phyloP scores from a whole-genome alignment of 2,888 invertebrate genomes.

The Drosophila colorata region DNA sequence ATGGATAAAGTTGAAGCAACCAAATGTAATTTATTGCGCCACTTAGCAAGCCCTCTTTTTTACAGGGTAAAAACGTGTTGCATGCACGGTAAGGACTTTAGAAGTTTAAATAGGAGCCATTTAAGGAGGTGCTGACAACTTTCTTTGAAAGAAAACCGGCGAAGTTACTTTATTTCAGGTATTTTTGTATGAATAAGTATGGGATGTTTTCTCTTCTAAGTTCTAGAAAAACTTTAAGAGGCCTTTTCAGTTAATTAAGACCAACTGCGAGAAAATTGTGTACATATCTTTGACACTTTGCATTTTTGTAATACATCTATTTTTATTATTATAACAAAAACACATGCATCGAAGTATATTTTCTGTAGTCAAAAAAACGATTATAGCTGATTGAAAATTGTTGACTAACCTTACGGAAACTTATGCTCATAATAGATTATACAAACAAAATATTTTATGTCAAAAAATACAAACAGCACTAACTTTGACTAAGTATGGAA shows the following conservation, averaged over 20 bases:
- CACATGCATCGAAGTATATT: no score
- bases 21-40: slow-evolving; percentile 44
- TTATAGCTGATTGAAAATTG: no score
- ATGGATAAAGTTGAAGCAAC: slow-evolving; percentile 1
- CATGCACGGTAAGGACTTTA: not conserved
- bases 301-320: no score
- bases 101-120: not conserved
- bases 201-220: not conserved
- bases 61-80: slow-evolving; percentile 2
- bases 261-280: not conserved
- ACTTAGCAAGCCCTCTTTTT: slow-evolving; percentile 2
- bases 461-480: no score
- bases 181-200: not conserved
- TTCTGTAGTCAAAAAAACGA: no score
- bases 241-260: not conserved
- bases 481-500: no score
- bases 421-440: no score
- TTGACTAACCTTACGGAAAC: no score
- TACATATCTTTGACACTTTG: no score
- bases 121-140: not conserved
- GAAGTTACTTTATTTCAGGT: not conserved
- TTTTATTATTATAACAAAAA: no score
- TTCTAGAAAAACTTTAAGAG: no score
- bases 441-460: no score
- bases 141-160: not conserved